phyloP scores from a whole-genome alignment of 2,888 invertebrate species.

The Drosophila atripex region DNA sequence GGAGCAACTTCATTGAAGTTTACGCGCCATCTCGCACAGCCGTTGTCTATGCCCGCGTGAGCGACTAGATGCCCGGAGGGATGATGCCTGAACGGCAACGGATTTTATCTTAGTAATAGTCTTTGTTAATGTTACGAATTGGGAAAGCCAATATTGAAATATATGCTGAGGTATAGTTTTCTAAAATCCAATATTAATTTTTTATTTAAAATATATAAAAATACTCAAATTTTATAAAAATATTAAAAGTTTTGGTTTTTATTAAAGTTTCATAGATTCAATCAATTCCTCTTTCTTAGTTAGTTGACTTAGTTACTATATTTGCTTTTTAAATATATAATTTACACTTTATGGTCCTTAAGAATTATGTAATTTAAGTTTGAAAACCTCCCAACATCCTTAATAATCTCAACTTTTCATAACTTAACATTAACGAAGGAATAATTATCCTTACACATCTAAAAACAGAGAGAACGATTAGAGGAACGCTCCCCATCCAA shows the following conservation, averaged over 20 bases:
- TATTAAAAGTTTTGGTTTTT: not conserved
- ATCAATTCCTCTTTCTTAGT: too few species aligned
- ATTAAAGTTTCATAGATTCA: too few species aligned
- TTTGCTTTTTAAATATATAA: too few species aligned
- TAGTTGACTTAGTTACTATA: not conserved
- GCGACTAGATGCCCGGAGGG: slow-evolving; percentile 58
- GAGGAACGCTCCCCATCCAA: slow-evolving; percentile 95
- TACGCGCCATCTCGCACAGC: slow-evolving; percentile 91
- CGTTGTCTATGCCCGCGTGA: slow-evolving; percentile 86
- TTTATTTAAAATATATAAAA: not conserved
- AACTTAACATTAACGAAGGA: not conserved
- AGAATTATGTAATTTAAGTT: too few species aligned
- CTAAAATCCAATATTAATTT: slow-evolving; percentile 4
- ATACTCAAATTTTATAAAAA: not conserved
- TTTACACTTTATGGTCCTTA: too few species aligned
- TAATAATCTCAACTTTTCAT: too few species aligned
- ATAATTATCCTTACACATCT: not conserved
- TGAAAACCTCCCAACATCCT: too few species aligned
- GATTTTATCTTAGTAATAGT: slow-evolving; percentile 61
- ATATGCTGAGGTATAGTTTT: slow-evolving; percentile 50
- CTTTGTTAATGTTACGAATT: slow-evolving; percentile 61
- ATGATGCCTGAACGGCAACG: slow-evolving; percentile 34
- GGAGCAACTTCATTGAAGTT: slow-evolving; percentile 87
- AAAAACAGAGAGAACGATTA: not conserved
- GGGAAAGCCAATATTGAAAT: slow-evolving; percentile 55